Evolutionary conservation across 1,140 invertebrate genomes (phyloP), one percentile per base, ranked within the genome.

Genomic region (Himalopsyche phryganea): DNA sequence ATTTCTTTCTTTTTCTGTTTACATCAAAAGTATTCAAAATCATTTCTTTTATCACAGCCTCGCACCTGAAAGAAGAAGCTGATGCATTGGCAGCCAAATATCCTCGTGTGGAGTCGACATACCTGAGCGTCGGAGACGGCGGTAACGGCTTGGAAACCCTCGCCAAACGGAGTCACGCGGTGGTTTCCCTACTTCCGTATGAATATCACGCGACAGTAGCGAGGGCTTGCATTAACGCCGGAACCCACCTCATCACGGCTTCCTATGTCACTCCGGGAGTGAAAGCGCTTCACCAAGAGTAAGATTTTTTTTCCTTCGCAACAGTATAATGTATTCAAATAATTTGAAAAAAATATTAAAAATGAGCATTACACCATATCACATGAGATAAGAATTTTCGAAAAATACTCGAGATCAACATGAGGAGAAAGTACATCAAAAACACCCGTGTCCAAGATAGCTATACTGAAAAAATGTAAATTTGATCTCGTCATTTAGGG

Each of bases 181-280:
- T 82, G 0, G 85, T 99, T 6, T 98, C 95, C 0, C 76, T 99
- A 9, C 74, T 99, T n/a, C 97, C 98, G 0, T 96, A 95, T 67
- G 78, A 84, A 2, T 76, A 98, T 10, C 98, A 99, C 71, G 88
- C 89, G 2, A 72, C 86, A 14, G 83, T 91, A 1, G 96, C 96
- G 0, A 83, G 88, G 61, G 82, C 86, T 20, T 99, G 97, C 67
- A 94, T 99, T 33, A 80, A 84, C 1, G 79, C 89, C 50, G 84
- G 86, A 40, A 89, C 85, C 0, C 92, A 99, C 70, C 87, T 99
- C 85, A 94, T 99, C 1, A 99, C 98, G 0, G 95, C 96, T 0
- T 97, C 93, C 52, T 99, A 99, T 67, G 84, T 93, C 17, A 89
- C 88, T 4, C 87, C 91, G 0, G 84, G 91, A 64, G 89, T 99